Evolutionary conservation across 2,113 vertebrate species (phyloP).

Genomic region (Cygnus atratus): DNA sequence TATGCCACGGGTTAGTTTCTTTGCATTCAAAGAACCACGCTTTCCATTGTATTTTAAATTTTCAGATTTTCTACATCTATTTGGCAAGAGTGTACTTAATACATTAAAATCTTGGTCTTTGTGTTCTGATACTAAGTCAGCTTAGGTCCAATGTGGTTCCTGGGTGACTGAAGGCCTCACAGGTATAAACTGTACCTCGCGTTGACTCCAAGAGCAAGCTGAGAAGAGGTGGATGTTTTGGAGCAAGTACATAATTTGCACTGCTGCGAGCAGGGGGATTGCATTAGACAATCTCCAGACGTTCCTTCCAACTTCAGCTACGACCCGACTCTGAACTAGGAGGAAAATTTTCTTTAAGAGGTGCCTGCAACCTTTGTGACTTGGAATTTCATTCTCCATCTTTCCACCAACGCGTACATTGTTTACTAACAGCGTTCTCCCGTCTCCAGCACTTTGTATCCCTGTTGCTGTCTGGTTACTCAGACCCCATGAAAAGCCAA

Average conservation of each 20-base stretch:
- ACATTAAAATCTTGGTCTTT: not conserved
- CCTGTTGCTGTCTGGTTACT: not conserved
- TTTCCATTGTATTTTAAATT: not conserved
- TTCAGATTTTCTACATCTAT: not conserved
- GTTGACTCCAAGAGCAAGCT: not conserved
- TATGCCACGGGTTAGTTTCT: not conserved
- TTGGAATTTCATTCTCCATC: not conserved
- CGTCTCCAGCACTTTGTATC: not conserved
- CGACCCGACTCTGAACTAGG: not conserved
- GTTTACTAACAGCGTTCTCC: not conserved
- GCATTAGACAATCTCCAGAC: not conserved
- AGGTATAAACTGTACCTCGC: not conserved
- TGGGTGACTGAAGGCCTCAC: not conserved
- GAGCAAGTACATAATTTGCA: not conserved
- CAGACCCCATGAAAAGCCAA: not conserved
- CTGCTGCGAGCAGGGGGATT: not conserved
- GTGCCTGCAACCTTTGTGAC: not conserved
- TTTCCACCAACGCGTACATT: not conserved
- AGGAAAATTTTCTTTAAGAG: not conserved
- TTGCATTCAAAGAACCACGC: not conserved
- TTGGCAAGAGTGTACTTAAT: not conserved
- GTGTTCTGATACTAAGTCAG: not conserved
- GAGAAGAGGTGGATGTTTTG: not conserved
- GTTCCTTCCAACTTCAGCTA: not conserved
- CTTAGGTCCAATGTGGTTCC: not conserved